Base-by-base conservation (phyloP, 92 coral and sea anemone genomes). In the Epizoanthus illoricatus region DNA sequence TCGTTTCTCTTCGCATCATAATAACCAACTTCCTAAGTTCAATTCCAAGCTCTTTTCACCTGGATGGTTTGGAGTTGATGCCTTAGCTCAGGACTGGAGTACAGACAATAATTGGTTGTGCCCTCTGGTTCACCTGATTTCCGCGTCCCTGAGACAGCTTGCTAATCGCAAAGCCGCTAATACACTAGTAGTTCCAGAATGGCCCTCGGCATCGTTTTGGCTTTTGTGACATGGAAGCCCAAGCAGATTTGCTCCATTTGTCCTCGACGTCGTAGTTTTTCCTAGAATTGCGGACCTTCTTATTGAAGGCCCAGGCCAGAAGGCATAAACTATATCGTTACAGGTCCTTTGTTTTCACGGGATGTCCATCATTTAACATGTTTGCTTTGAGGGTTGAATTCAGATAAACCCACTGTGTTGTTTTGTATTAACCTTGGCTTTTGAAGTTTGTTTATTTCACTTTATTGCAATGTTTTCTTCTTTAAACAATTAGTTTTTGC, bases 161-260 rank as follows among this genome's bases (percentile, higher is more conserved):
- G 49, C 49, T 45, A 45, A 54, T 45, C 80, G 55, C 63, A 74
- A 54, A 42, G 80, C 64, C 3, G 65, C 55, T 55, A 67, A 67
- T 62, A 79, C 83, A 54, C 83, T 79, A 18, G 23, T 79, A 28
- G 69, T 63, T 33, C 72, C 70, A 3, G 58, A 79, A 63, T 79
- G 70, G 83, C 83, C 83, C 18, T 79, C 72, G 20, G 69, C 72
- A 36, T 79, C 69, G 21, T 59, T 79, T 79, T 62, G 71, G 83
- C 83, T 73, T 9, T 33, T 61, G 15, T 60, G 62, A 62, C 71
- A 59, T 61, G 39, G 43, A 59, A 62, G 70, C 60, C 69, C 69
- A 13, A 52, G 63, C 41, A 63, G 36, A 19, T 81, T 81, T 56
- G 65, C 24, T 7, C 20, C 75, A 33, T 66, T 52, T 54, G 66